These are phyloP conservation scores for Drosophila multiciliata DNA, from an alignment of 2,888 invertebrate genomes.

Conservation along the genomic window DNA sequence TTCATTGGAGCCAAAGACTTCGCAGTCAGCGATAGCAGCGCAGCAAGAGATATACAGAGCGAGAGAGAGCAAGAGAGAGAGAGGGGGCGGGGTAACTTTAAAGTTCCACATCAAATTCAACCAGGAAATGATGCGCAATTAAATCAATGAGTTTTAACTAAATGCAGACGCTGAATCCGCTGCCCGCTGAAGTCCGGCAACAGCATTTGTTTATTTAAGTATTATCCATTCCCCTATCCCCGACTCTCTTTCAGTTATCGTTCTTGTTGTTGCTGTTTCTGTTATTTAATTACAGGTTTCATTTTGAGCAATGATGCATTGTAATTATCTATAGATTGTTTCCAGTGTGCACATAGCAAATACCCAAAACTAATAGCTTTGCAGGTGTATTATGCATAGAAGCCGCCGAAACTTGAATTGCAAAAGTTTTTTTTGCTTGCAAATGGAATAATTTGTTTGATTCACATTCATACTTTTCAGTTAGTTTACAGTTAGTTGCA, in stretches of 20 bases:
- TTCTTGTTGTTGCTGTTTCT: slow-evolving; percentile 21
- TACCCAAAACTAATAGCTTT: background rate
- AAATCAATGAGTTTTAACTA: slow-evolving; percentile 82
- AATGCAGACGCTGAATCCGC: slow-evolving; percentile 51
- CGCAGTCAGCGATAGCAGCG: background rate
- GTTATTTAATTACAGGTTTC: slow-evolving; percentile 67
- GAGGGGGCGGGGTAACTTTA: slow-evolving; percentile 24
- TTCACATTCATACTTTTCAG: slow-evolving; percentile 4
- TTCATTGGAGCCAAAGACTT: slow-evolving; percentile 58
- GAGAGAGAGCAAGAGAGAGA: background rate
- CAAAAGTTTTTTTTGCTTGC: slow-evolving; percentile 14
- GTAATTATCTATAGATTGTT: slow-evolving; percentile 62
- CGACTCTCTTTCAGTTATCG: slow-evolving; percentile 23
- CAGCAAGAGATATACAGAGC: slow-evolving; percentile 11
- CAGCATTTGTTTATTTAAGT: slow-evolving; percentile 47
- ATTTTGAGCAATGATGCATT: slow-evolving; percentile 54
- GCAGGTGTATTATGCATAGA: slow-evolving; percentile 9
- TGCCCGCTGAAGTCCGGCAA: slow-evolving; percentile 8
- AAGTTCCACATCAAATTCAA: slow-evolving; percentile 75
- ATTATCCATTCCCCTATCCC: slow-evolving; percentile 27
- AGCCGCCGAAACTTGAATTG: slow-evolving; percentile 2
- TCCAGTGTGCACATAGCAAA: slow-evolving; percentile 16
- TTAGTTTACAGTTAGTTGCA: slow-evolving; percentile 17
- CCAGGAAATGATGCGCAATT: slow-evolving; percentile 85
- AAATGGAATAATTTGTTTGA: slow-evolving; percentile 13